Conservation (phyloP, 1,140 invertebrate genomes). For the Lasaia peninsularis region DNA sequence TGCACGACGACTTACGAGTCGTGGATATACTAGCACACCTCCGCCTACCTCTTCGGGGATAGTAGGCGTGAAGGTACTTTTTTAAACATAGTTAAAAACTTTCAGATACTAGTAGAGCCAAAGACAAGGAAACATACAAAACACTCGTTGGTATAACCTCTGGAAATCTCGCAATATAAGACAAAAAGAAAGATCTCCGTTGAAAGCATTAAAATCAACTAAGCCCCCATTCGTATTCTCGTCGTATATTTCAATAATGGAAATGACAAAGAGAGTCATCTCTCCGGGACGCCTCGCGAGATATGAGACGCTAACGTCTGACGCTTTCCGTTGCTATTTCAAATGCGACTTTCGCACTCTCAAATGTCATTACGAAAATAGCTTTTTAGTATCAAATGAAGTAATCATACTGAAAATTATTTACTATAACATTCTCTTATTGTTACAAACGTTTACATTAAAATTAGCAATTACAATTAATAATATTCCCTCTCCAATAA, state of each 20-base stretch:
- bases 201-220: constrained; percentile 20
- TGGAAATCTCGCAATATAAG: neutral
- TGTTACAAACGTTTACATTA: too few relatives aligned
- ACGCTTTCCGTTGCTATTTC: neutral
- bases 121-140: too few relatives aligned
- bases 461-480: too few relatives aligned
- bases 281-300: constrained; percentile 15
- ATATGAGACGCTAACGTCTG: constrained; percentile 11
- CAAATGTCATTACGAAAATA: constrained; percentile 4
- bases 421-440: too few relatives aligned
- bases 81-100: too few relatives aligned
- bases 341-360: constrained; percentile 20
- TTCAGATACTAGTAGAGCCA: too few relatives aligned
- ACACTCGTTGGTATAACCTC: too few relatives aligned
- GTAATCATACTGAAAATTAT: neutral
- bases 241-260: constrained; percentile 25
- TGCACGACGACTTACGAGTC: too few relatives aligned
- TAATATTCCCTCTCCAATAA: too few relatives aligned
- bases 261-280: constrained; percentile 20
- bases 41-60: too few relatives aligned
- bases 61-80: too few relatives aligned
- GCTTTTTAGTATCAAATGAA: neutral
- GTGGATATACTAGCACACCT: too few relatives aligned
- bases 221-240: constrained; percentile 15
- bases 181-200: neutral